A percentile compares a stretch with the other conserved stretches of the same genome.
Evolutionary conservation across 1,140 invertebrate genomes (phyloP).

Genomic region (Himalopsyche phryganea): DNA sequence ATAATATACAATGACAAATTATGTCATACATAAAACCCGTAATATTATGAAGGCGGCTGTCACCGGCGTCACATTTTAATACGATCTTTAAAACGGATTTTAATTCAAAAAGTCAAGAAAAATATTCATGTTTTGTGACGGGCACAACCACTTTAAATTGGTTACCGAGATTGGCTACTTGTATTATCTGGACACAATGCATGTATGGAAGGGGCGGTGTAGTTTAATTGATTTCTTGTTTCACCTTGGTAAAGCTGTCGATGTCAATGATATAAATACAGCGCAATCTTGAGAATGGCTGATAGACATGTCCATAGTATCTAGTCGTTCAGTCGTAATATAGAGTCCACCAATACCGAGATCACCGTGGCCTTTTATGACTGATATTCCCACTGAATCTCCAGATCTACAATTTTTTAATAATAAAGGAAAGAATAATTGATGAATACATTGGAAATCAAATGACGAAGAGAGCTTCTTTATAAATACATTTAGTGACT

Average conservation of each 20-base stretch:
- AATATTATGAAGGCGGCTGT: background rate
- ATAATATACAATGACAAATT: too few species aligned
- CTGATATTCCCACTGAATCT: constrained; percentile 54
- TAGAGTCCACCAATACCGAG: constrained; percentile 67
- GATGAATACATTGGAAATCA: background rate
- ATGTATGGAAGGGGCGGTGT: too few species aligned
- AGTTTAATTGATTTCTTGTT: background rate
- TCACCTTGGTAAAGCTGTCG: constrained; percentile 69
- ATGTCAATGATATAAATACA: constrained; percentile 67
- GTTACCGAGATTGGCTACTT: too few species aligned
- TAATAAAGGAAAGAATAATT: background rate
- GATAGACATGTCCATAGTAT: constrained; percentile 55
- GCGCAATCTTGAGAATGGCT: constrained; percentile 69
- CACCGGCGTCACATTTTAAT: too few species aligned
- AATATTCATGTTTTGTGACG: too few species aligned
- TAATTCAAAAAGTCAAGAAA: too few species aligned
- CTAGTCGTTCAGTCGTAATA: constrained; percentile 54
- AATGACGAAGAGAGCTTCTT: background rate
- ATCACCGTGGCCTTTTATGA: constrained; percentile 51
- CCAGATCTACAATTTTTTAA: constrained; percentile 45
- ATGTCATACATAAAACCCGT: too few species aligned
- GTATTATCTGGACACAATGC: too few species aligned
- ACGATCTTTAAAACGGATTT: too few species aligned
- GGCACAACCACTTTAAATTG: too few species aligned
- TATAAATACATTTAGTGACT: constrained; percentile 6